Conservation (phyloP, 2,113 vertebrate genomes). For the Chaetodon trifascialis region DNA sequence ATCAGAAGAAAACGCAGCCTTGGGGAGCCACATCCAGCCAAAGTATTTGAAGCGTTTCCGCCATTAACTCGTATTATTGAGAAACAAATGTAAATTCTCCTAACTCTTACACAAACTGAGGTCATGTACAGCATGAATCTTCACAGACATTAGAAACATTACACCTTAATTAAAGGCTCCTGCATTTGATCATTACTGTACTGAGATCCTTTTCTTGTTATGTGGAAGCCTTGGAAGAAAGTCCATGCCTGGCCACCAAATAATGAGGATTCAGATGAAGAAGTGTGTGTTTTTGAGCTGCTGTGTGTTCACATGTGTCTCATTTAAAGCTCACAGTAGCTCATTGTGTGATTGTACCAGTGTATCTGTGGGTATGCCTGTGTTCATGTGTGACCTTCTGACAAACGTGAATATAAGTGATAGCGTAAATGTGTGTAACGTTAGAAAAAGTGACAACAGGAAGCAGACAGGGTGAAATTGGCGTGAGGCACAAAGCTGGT, state of each 20-base stretch:
- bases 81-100: not conserved
- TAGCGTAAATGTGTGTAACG: conserved; percentile 30
- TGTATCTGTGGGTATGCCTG: too few species aligned
- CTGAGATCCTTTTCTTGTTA: not conserved
- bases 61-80: not conserved
- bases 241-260: not conserved
- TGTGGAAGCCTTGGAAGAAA: not conserved
- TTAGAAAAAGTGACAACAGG: conserved; percentile 43
- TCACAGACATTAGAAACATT: not conserved
- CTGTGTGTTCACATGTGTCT: not conserved
- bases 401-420: conserved; percentile 41
- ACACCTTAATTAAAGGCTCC: not conserved
- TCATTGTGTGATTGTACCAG: fast-evolving
- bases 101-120: not conserved
- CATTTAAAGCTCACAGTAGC: conserved; percentile 2
- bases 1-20: not conserved
- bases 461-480: conserved; percentile 73
- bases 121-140: not conserved
- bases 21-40: not conserved
- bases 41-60: not conserved
- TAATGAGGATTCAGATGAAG: conserved; percentile 43
- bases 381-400: not conserved
- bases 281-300: not conserved
- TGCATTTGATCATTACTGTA: not conserved
- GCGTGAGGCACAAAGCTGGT: conserved; percentile 33